Conservation (phyloP, 1,140 invertebrate genomes). For the Venustaconcha ellipsiformis region DNA sequence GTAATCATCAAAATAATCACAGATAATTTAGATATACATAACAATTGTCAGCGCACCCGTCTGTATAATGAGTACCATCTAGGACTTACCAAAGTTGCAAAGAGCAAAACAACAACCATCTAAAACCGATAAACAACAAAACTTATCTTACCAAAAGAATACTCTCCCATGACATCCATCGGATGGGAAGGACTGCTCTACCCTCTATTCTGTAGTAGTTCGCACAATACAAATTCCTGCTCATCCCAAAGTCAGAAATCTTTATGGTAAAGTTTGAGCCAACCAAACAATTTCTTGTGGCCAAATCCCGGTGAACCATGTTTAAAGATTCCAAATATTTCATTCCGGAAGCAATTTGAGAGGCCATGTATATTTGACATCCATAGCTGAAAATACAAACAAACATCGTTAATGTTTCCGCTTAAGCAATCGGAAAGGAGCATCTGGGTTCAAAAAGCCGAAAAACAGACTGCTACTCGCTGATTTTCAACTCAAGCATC, state of each 20-base stretch:
- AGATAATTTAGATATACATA: too few relatives aligned
- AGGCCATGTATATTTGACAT: constrained; percentile 83
- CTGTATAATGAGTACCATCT: too few relatives aligned
- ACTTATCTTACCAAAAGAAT: constrained; percentile 77
- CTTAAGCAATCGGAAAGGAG: too few relatives aligned
- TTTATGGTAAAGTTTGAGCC: constrained; percentile 87
- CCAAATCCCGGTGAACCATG: constrained; percentile 83
- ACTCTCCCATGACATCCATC: constrained; percentile 92
- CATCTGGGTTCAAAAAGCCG: too few relatives aligned
- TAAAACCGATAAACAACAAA: too few relatives aligned
- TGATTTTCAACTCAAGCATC: too few relatives aligned
- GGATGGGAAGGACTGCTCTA: constrained; percentile 81
- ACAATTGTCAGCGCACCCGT: too few relatives aligned
- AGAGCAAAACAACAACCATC: too few relatives aligned
- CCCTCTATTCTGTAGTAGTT: constrained; percentile 88
- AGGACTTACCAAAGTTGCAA: too few relatives aligned
- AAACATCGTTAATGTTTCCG: background rate
- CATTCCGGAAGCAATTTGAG: constrained; percentile 89
- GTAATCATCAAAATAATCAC: too few relatives aligned
- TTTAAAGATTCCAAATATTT: constrained; percentile 85
- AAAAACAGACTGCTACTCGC: too few relatives aligned
- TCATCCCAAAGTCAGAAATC: constrained; percentile 91
- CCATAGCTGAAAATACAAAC: constrained; percentile 76
- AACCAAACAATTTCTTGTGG: constrained; percentile 85
- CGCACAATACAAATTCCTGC: constrained; percentile 83